phyloP scores from a whole-genome alignment of 1,140 invertebrate genomes.

The Periplaneta americana region DNA sequence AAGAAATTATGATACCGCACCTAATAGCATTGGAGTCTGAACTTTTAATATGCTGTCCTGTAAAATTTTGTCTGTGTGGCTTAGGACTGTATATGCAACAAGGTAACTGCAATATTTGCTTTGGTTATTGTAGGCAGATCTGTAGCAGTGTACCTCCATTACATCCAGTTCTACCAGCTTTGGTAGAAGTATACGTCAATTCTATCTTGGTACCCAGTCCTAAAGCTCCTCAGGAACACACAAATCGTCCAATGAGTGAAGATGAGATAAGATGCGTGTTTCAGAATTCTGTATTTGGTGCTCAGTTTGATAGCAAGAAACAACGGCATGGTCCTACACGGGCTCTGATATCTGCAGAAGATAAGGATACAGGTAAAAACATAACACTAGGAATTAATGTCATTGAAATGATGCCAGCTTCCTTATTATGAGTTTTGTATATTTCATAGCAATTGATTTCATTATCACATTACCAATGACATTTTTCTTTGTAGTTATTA shows the following conservation, averaged over 20 bases:
- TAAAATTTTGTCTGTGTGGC: no score
- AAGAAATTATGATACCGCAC: no score
- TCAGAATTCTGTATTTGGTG: conserved; percentile 48
- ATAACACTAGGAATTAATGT: no score
- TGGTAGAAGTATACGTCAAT: conserved; percentile 94
- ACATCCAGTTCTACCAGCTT: conserved; percentile 87
- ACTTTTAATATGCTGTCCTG: no score
- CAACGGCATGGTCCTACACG: neutral
- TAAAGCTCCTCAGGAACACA: conserved; percentile 56
- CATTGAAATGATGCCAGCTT: no score
- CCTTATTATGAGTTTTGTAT: no score
- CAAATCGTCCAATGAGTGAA: conserved; percentile 88
- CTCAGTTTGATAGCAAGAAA: neutral
- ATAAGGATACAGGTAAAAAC: neutral
- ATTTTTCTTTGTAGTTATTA: no score
- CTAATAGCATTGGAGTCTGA: no score
- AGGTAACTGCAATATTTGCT: no score
- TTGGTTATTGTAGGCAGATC: conserved; percentile 61
- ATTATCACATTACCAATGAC: no score
- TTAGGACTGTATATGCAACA: no score
- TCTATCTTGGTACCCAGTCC: conserved; percentile 79
- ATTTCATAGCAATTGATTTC: no score
- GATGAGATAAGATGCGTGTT: conserved; percentile 85
- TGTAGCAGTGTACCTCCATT: conserved; percentile 79
- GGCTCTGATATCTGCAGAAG: neutral